Conservation (phyloP, 2,888 invertebrate species). For the Notodonta dromedarius region DNA sequence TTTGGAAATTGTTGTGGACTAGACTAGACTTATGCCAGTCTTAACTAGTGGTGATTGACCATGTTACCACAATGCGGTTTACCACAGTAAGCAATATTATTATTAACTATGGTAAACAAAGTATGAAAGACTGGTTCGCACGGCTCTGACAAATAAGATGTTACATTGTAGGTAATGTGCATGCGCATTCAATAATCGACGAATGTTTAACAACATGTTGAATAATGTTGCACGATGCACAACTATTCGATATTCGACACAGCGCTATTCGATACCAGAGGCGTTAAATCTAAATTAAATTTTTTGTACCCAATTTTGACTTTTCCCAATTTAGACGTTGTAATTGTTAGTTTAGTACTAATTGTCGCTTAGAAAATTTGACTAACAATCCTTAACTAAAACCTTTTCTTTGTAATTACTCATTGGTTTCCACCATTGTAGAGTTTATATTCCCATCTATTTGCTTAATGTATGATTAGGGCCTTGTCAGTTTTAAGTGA, state of each 20-base stretch:
- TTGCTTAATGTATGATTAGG: slow-evolving; percentile 16
- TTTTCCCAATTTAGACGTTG: slow-evolving; percentile 11
- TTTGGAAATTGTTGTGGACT: slow-evolving; percentile 22
- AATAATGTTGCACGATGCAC: not conserved
- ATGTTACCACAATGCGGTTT: not conserved
- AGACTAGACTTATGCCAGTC: slow-evolving; percentile 20
- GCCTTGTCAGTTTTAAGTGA: not conserved
- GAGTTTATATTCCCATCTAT: slow-evolving; percentile 14
- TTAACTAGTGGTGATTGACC: not conserved
- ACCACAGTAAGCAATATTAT: not conserved
- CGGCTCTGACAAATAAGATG: not conserved
- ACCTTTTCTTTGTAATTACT: slow-evolving; percentile 13
- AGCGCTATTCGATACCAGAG: slow-evolving; percentile 3
- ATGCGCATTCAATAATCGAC: not conserved
- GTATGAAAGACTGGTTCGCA: slow-evolving; percentile 1
- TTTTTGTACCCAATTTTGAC: slow-evolving; percentile 10
- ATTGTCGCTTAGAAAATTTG: slow-evolving; percentile 52
- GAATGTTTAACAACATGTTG: not conserved
- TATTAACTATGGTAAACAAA: not conserved
- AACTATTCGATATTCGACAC: too few relatives aligned
- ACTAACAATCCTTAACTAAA: slow-evolving; percentile 45
- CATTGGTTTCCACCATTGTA: slow-evolving; percentile 12
- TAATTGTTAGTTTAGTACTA: slow-evolving; percentile 46
- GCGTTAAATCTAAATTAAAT: slow-evolving; percentile 6
- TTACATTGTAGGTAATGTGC: not conserved